Percentiles rank a stretch among this genome's conserved stretches.
These are phyloP conservation scores for Oscheius onirici DNA, from an alignment of 2,888 invertebrate genomes.

Conservation along the genomic window DNA sequence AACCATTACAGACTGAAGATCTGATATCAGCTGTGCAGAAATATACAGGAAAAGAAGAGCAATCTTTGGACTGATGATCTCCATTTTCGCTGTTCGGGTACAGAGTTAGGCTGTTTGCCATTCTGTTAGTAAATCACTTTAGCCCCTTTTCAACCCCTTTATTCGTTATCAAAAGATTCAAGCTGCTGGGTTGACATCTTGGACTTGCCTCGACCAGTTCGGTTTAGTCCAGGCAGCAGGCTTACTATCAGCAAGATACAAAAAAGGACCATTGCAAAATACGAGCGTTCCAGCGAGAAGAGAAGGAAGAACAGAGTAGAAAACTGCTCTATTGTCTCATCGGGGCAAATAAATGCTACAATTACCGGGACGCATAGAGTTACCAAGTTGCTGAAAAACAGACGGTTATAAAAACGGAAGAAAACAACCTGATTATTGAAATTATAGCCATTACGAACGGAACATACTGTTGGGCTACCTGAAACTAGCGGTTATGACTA, in stretches of 20 bases:
- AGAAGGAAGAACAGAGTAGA: slow-evolving; percentile 39
- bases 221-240: slow-evolving; percentile 45
- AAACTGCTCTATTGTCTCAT: slow-evolving; percentile 47
- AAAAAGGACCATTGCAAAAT: slow-evolving; percentile 44
- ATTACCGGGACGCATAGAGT: slow-evolving; percentile 47
- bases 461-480: slow-evolving; percentile 53
- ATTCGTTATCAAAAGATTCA: too few relatives aligned
- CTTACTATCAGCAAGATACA: slow-evolving; percentile 40
- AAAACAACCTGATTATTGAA: slow-evolving; percentile 29
- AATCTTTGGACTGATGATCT: background rate
- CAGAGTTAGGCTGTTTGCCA: too few relatives aligned
- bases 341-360: slow-evolving; percentile 43
- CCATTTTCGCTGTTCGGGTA: too few relatives aligned
- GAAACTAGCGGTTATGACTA: background rate
- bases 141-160: too few relatives aligned
- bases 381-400: slow-evolving; percentile 30
- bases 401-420: too few relatives aligned
- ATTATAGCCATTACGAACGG: slow-evolving; percentile 53
- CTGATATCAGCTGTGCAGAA: slow-evolving; percentile 41
- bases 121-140: too few relatives aligned
- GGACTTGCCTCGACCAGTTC: slow-evolving; percentile 28
- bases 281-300: slow-evolving; percentile 36
- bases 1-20: slow-evolving; percentile 40
- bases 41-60: slow-evolving; percentile 24
- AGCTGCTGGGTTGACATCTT: background rate